These are phyloP conservation scores for Hybognathus amarus DNA, from an alignment of 2,797 vertebrate species.

Conservation along the genomic window DNA sequence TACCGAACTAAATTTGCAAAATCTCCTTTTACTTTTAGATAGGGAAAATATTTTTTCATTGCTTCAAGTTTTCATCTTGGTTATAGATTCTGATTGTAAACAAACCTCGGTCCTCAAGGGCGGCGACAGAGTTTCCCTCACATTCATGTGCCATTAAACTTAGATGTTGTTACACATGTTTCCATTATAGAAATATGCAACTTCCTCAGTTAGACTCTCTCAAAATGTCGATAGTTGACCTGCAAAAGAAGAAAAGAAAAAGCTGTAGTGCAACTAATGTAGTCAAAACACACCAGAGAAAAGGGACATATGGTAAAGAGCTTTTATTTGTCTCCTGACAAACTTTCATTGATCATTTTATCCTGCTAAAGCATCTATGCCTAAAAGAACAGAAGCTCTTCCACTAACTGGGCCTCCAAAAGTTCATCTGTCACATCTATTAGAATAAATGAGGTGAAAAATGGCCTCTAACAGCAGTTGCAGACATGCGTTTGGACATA, in stretches of 20 bases:
- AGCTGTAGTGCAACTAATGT: neutral
- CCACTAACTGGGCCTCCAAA: slow-evolving; percentile 16
- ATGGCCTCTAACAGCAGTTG: neutral
- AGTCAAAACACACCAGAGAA: neutral
- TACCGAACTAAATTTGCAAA: neutral
- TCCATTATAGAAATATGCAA: neutral
- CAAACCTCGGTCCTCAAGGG: neutral
- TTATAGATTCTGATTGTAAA: neutral
- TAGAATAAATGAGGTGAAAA: slow-evolving; percentile 43
- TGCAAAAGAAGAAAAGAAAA: neutral
- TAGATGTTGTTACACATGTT: neutral
- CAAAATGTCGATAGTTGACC: neutral
- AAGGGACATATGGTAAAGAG: no score
- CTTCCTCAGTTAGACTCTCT: neutral
- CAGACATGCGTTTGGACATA: slow-evolving; percentile 27
- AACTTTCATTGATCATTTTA: neutral
- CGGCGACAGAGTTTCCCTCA: neutral
- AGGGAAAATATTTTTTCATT: neutral
- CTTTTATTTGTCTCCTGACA: no score
- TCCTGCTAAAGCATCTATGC: neutral
- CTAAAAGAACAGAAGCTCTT: slow-evolving; percentile 12
- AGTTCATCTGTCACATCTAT: slow-evolving; percentile 36
- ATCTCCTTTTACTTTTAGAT: neutral
- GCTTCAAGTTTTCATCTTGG: neutral
- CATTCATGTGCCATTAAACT: neutral